Evolutionary conservation across 2,113 vertebrate genomes (phyloP).

Genomic region (Telmatochromis sp.): DNA sequence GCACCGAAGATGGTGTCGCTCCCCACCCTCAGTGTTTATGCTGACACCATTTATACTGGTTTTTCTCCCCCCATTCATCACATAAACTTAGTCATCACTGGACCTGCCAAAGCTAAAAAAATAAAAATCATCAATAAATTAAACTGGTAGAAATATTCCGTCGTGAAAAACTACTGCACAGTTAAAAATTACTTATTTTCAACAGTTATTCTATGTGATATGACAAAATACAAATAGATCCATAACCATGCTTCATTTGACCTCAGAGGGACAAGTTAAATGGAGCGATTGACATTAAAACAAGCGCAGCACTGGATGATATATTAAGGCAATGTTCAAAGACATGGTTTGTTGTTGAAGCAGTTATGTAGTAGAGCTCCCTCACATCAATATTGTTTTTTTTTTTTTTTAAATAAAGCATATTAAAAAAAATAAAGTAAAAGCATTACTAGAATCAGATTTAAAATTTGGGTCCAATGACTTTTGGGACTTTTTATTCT

Average conservation of each 20-base stretch:
- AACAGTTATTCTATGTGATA: neutral
- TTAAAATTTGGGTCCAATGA: neutral
- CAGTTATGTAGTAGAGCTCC: neutral
- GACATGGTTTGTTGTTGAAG: neutral
- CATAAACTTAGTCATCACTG: neutral
- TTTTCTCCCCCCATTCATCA: neutral
- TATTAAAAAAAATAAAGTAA: neutral
- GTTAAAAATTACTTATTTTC: neutral
- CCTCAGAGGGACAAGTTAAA: neutral
- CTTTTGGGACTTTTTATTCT: neutral
- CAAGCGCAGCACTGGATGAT: neutral
- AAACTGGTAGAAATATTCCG: neutral
- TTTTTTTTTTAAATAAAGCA: neutral
- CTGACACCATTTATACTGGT: neutral
- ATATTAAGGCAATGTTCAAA: conserved; percentile 8
- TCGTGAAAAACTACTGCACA: neutral
- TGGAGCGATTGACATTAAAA: neutral
- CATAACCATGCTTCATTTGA: neutral
- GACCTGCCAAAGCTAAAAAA: neutral
- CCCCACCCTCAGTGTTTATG: neutral
- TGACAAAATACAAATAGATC: neutral
- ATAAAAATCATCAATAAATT: neutral
- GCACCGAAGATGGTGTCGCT: neutral
- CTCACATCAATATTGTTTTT: neutral
- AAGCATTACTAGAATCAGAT: neutral